Base-by-base conservation (phyloP, 2,888 invertebrate species). In the Agonum fuliginosum region DNA sequence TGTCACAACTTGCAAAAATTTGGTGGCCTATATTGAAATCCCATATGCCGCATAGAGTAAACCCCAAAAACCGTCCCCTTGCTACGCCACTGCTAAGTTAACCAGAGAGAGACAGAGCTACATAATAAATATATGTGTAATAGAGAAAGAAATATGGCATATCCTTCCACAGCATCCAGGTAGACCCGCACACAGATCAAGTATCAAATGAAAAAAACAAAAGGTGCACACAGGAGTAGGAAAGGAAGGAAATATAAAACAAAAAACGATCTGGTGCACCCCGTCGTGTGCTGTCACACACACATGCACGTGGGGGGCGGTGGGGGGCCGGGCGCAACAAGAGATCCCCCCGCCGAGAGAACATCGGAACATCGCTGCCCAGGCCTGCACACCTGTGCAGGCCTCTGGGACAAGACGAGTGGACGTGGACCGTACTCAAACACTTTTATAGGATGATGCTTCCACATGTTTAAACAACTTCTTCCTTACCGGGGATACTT, bases 181-280 rank as follows among this genome's bases (percentile, higher is more conserved):
- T 73, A 54, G 41, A 41, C 20, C 73, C 37, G 34, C 37, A 54
- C 54, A 34, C 17, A 74, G 74, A 74, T 74, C 74, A 74, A 74
- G 65, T 74, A 74, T 65, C 74, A 62, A 74, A 46, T 74, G 74
- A 65, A 43, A 65, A 62, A 74, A 73, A 73, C 73, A 73, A 73
- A 73, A 51, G 73, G 17, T 41, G 67, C 54, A 20, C 20, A 70
- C 73, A 54, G 54, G 58, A 58, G 58, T 37, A 73, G 71, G 37
- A 48, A 71, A 67, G 67, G 67, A 67, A 67, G 67, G 67, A 71
- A 69, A 69, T 71, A 51, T 71, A 71, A 71, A 71, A 71, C 71
- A 71, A 71, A 70, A 71, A 71, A 71, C 34, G 46, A 71, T 34
- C 27, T 69, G 51, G 54, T 58, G 67, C 67, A 19, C 67, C 67